Evolutionary conservation across 2,797 vertebrate genomes (phyloP).

Genomic region (Acanthis flammea): DNA sequence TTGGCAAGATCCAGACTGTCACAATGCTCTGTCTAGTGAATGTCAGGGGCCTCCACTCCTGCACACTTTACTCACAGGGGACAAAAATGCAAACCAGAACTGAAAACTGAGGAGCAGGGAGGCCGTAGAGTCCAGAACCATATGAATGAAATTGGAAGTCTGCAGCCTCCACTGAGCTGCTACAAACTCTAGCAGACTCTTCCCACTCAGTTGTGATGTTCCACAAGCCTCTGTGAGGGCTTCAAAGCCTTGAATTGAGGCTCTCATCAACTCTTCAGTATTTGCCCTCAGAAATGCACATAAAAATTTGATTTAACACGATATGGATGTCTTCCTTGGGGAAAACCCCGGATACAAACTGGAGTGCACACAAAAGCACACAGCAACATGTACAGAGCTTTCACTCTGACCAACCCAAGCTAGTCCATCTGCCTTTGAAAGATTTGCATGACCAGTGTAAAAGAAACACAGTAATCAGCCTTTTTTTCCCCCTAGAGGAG

Average conservation of each 20-base stretch:
- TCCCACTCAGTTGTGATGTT: background rate
- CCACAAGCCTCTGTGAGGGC: background rate
- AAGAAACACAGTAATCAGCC: background rate
- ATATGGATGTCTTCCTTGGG: background rate
- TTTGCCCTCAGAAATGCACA: background rate
- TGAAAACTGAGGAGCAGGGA: background rate
- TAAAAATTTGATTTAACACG: background rate
- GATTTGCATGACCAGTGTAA: background rate
- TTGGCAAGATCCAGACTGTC: background rate
- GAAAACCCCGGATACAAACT: background rate
- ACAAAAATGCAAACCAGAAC: background rate
- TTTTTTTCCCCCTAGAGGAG: background rate
- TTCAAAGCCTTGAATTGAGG: background rate
- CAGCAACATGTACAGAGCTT: background rate
- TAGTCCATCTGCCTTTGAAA: background rate
- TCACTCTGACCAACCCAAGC: background rate
- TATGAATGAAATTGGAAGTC: background rate
- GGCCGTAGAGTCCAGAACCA: fast-evolving
- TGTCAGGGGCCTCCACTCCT: background rate
- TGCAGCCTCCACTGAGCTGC: background rate
- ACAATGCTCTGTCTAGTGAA: background rate
- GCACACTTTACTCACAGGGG: no score
- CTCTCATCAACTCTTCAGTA: background rate
- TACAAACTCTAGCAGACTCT: background rate
- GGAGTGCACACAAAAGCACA: background rate